A percentile compares a stretch with the other conserved stretches of the same genome.
Evolutionary conservation across 2,797 vertebrate genomes (phyloP).

Genomic region (Manis pentadactyla): DNA sequence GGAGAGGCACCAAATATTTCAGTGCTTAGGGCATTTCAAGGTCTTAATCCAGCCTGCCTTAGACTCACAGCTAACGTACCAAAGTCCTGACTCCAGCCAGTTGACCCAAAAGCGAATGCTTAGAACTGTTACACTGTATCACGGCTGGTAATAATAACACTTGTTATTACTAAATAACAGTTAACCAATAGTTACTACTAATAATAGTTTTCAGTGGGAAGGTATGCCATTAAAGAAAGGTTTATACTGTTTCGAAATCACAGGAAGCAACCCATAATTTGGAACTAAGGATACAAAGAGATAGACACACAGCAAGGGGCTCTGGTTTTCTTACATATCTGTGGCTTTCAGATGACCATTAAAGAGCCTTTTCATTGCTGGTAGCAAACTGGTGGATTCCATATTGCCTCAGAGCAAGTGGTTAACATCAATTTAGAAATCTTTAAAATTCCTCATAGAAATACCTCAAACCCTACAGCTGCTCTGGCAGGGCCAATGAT

Average conservation of each 20-base stretch:
- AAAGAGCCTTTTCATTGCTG: conserved; percentile 20
- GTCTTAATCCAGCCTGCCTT: background rate
- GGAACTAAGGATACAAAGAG: conserved; percentile 53
- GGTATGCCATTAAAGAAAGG: conserved; percentile 38
- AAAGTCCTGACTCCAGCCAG: background rate
- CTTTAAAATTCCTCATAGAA: conserved; percentile 76
- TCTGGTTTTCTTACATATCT: conserved; percentile 4
- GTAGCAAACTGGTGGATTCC: conserved; percentile 5
- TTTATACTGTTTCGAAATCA: conserved; percentile 53
- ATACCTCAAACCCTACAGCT: conserved; percentile 65
- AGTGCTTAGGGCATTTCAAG: conserved; percentile 33
- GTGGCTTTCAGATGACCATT: conserved; percentile 32
- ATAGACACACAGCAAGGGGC: background rate
- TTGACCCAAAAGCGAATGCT: conserved; percentile 1
- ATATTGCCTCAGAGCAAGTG: conserved; percentile 59
- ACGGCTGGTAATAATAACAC: background rate
- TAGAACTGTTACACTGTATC: background rate
- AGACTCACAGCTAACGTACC: background rate
- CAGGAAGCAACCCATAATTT: conserved; percentile 59
- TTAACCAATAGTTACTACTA: conserved; percentile 16
- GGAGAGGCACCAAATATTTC: background rate
- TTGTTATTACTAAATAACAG: conserved; percentile 22
- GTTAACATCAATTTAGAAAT: conserved; percentile 77
- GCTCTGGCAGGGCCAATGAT: conserved; percentile 50
- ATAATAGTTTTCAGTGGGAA: conserved; percentile 31